These are phyloP conservation scores for Tenthredo amoena DNA, from an alignment of 2,888 invertebrate genomes.

Conservation along the genomic window DNA sequence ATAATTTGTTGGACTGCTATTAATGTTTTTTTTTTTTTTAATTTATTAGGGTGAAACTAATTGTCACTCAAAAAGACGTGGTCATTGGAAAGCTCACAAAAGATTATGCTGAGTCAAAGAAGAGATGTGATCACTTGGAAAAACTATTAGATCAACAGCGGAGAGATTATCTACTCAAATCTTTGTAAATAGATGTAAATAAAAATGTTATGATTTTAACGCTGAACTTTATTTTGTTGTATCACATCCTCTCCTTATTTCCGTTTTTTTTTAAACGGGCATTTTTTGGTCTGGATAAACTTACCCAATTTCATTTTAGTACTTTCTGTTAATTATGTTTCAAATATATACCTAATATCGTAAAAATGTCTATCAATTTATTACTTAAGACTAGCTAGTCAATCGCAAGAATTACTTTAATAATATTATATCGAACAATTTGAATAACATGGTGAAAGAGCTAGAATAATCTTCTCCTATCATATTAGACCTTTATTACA, in stretches of 20 bases:
- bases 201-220: neutral
- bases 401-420: neutral
- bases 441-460: neutral
- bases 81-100: constrained; percentile 86
- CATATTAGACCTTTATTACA: neutral
- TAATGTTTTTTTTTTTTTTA: constrained; percentile 40
- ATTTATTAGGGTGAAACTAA: constrained; percentile 86
- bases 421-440: neutral
- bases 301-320: neutral
- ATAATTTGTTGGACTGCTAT: constrained; percentile 8
- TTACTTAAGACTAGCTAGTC: neutral
- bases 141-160: constrained; percentile 88
- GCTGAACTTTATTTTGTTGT: neutral
- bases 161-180: constrained; percentile 83
- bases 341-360: neutral
- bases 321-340: neutral
- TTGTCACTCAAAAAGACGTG: constrained; percentile 89
- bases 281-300: neutral
- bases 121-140: constrained; percentile 88
- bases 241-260: too few relatives aligned
- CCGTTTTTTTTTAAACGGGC: neutral
- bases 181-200: constrained; percentile 61
- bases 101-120: constrained; percentile 85
- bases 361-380: neutral
- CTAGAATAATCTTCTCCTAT: neutral